phyloP scores from a whole-genome alignment of 1,140 invertebrate species.

The Drosophila repletoides region DNA sequence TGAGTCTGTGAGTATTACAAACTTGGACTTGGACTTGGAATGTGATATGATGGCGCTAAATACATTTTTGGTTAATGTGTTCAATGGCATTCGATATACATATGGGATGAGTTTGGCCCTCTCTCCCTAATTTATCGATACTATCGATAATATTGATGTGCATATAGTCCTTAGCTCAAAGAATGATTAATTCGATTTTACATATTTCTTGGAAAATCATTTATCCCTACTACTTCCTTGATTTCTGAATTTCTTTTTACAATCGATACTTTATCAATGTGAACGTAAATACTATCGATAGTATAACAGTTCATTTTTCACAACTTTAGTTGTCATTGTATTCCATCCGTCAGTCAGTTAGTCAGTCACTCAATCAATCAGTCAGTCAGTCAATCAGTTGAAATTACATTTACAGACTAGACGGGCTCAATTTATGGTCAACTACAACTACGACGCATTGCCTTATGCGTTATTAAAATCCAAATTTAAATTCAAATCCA shows the following conservation, averaged over 20 bases:
- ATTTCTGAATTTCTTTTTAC: no score
- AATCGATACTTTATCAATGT: no score
- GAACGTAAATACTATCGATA: no score
- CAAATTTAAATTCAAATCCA: slow-evolving; percentile 18
- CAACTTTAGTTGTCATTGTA: slow-evolving; percentile 11
- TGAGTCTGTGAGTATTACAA: slow-evolving; percentile 6
- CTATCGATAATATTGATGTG: no score
- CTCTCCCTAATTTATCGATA: no score
- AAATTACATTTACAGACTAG: slow-evolving; percentile 9
- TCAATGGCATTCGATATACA: slow-evolving; percentile 29
- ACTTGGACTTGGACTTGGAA: slow-evolving; percentile 34
- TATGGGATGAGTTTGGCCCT: slow-evolving; percentile 3
- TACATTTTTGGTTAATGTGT: slow-evolving; percentile 32
- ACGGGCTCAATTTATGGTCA: slow-evolving; percentile 35
- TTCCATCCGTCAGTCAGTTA: slow-evolving; percentile 9
- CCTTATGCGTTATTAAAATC: slow-evolving; percentile 15
- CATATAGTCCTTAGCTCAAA: no score
- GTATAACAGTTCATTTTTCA: no score
- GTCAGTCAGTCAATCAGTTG: background rate
- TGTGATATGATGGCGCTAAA: slow-evolving; percentile 31
- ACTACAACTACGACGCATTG: slow-evolving; percentile 10
- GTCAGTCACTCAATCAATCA: background rate
- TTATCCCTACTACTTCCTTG: no score
- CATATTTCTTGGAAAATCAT: no score
- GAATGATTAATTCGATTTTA: no score